phyloP scores from a whole-genome alignment of 2,113 vertebrate genomes.

The Lontra canadensis region DNA sequence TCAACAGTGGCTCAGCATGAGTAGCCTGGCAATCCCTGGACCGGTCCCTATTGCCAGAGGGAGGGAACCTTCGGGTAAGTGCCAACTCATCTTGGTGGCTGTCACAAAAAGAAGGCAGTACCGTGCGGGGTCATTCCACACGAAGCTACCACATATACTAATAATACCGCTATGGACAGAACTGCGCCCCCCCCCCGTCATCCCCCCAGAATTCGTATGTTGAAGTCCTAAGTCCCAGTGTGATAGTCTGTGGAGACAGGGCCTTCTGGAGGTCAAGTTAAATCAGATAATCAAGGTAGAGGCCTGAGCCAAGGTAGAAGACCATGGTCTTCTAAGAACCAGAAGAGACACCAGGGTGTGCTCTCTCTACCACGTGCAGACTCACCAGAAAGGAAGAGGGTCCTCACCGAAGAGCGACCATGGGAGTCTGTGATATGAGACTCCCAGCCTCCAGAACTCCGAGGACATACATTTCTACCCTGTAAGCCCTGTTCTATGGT shows the following conservation, averaged over 20 bases:
- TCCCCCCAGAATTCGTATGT: not conserved
- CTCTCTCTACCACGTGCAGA: not conserved
- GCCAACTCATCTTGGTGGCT: not conserved
- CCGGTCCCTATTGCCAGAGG: not conserved
- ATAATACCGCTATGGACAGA: not conserved
- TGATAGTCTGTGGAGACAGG: not conserved
- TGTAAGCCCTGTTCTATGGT: not conserved
- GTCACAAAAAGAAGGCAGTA: not conserved
- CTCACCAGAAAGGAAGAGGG: not conserved
- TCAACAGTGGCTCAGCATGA: not conserved
- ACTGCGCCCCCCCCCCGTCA: rapidly evolving
- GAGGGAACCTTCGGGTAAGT: not conserved
- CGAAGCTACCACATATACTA: not conserved
- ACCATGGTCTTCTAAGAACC: not conserved
- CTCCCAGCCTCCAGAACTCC: not conserved
- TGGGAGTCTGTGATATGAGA: not conserved
- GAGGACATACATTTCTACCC: not conserved
- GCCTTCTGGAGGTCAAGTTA: not conserved
- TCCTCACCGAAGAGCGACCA: not conserved
- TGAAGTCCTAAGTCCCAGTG: not conserved
- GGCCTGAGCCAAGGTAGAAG: not conserved
- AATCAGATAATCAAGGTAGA: too few relatives aligned
- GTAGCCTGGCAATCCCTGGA: not conserved
- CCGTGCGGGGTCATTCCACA: rapidly evolving
- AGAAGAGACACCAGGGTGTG: not conserved